Evolutionary conservation across 2,888 invertebrate genomes (phyloP).

Genomic region (Archips xylosteana): DNA sequence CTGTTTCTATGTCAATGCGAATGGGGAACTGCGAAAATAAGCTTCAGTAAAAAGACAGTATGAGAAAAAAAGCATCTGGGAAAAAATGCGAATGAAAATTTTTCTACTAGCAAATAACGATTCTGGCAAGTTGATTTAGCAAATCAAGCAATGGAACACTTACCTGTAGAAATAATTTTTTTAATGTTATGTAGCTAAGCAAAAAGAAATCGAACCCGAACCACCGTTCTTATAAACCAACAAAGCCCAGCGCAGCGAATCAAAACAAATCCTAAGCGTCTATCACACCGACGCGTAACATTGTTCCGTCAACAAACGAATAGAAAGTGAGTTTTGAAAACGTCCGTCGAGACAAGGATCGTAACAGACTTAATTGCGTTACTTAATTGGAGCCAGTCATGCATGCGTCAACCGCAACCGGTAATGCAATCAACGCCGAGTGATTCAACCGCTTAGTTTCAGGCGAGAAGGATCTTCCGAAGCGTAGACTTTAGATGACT

Average conservation of each 20-base stretch:
- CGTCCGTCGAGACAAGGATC: slow-evolving; percentile 35
- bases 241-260: slow-evolving; percentile 11
- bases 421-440: slow-evolving; percentile 33
- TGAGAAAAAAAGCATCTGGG: too few species aligned
- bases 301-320: slow-evolving; percentile 39
- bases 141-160: too few species aligned
- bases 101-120: too few species aligned
- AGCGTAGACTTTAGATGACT: not conserved
- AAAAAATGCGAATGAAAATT: too few species aligned
- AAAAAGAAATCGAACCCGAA: not conserved
- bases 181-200: too few species aligned
- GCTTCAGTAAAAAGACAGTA: too few species aligned
- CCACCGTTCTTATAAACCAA: not conserved
- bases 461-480: not conserved
- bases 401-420: slow-evolving; percentile 48
- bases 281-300: slow-evolving; percentile 17
- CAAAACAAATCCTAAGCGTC: slow-evolving; percentile 19
- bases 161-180: too few species aligned
- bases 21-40: too few species aligned
- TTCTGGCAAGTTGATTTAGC: too few species aligned
- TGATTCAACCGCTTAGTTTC: slow-evolving; percentile 19
- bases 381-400: slow-evolving; percentile 49
- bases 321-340: slow-evolving; percentile 50
- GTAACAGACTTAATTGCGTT: slow-evolving; percentile 45
- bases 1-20: too few species aligned